These are phyloP conservation scores for Dinoponera quadriceps DNA, from an alignment of 1,140 invertebrate species.

Conservation along the genomic window DNA sequence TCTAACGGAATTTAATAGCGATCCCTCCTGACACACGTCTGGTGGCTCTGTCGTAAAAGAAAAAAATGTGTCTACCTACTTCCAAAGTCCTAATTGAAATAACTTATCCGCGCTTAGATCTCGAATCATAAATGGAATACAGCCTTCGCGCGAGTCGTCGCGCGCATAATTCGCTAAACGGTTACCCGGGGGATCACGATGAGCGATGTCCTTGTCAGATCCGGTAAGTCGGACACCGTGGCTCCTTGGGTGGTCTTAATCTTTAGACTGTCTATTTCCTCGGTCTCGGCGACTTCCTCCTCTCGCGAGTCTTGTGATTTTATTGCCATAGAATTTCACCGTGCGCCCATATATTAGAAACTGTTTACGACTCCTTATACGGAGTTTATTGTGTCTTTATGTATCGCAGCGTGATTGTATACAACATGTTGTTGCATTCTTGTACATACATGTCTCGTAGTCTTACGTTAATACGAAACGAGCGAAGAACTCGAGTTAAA, in stretches of 20 bases:
- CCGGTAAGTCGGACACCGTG: constrained; percentile 43
- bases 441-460: background rate
- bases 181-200: constrained; percentile 27
- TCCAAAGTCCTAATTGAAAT: constrained; percentile 19
- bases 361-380: constrained; percentile 30
- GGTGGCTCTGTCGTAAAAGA: too few species aligned
- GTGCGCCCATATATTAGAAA: constrained; percentile 36
- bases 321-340: constrained; percentile 46
- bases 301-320: constrained; percentile 1
- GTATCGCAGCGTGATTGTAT: constrained; percentile 6
- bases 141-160: background rate
- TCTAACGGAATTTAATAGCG: too few species aligned
- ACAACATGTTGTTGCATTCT: constrained; percentile 1
- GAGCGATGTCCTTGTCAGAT: constrained; percentile 54
- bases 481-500: background rate
- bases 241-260: constrained; percentile 59
- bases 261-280: constrained; percentile 32
- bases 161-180: constrained; percentile 48
- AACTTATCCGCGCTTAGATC: background rate
- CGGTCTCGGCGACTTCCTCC: constrained; percentile 16
- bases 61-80: background rate
- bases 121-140: background rate
- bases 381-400: constrained; percentile 6
- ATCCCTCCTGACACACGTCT: too few species aligned
- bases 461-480: background rate